A percentile compares a stretch with the other conserved stretches of the same genome.
These are phyloP conservation scores for Stenodera caucasica DNA, from an alignment of 2,888 invertebrate genomes.

Conservation along the genomic window DNA sequence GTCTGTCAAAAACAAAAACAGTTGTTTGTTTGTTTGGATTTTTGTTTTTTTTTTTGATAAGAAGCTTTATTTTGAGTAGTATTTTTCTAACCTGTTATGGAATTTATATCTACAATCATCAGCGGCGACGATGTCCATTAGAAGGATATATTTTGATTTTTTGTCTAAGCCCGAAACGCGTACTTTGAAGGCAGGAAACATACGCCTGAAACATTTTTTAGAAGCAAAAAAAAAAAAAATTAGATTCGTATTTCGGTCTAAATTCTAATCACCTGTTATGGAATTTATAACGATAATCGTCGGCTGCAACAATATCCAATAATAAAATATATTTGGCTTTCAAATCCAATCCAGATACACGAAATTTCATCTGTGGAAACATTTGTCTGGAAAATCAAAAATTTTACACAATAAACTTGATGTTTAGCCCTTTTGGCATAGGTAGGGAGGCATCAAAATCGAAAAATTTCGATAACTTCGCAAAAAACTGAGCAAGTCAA, in stretches of 20 bases:
- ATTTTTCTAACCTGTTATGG: conserved; percentile 78
- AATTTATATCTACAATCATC: conserved; percentile 96
- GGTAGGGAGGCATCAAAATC: no score
- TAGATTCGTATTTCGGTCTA: neutral
- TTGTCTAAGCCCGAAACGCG: conserved; percentile 95
- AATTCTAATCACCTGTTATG: conserved; percentile 77
- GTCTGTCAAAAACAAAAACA: conserved; percentile 35
- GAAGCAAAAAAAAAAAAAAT: neutral
- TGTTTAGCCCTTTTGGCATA: neutral
- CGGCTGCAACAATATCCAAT: conserved; percentile 98
- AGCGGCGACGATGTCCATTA: conserved; percentile 96
- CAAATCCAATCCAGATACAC: conserved; percentile 96
- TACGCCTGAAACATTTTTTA: conserved; percentile 77
- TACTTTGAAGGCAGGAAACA: conserved; percentile 98
- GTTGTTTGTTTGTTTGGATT: conserved; percentile 16
- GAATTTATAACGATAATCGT: conserved; percentile 98
- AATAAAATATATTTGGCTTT: conserved; percentile 99
- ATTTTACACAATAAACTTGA: neutral
- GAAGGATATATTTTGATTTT: conserved; percentile 95
- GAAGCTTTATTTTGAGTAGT: conserved; percentile 21
- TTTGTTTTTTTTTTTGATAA: conserved; percentile 17
- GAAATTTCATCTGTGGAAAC: conserved; percentile 99
- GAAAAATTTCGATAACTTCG: no score
- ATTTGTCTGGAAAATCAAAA: conserved; percentile 82
- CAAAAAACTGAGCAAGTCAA: no score